Base-by-base conservation (phyloP, 1,140 invertebrate species). In the Mesaphorura yosii region DNA sequence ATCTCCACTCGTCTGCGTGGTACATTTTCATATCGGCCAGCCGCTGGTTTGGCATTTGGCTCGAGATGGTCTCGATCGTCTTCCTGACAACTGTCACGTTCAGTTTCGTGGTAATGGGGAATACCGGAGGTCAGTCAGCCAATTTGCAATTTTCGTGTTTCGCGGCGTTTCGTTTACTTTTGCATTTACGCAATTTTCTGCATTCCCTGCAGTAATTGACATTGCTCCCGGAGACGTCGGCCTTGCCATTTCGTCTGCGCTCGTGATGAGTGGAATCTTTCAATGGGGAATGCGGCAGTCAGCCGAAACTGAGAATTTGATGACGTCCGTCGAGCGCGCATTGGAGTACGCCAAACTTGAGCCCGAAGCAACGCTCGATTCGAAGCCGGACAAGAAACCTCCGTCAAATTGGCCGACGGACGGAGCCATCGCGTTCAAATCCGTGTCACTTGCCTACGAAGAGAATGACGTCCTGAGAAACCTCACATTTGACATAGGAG, bases 271-370 rank as follows among this genome's bases (percentile, higher is more conserved):
- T 7, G 57, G 57, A 19, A 52, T 34, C 25, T 48, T 91, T 51
- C 87, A 91, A 66, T 83, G 83, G 71, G 85, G 84, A 12, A 81
- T 91, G 48, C 75, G 85, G 42, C 84, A 89, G 67, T 53, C 53
- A 1, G 81, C 86, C 0, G 87, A 91, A 68, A 79, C 85, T 1
- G 76, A 91, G 60, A 87, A 84, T 66, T 78, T 79, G 60, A 87
- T 87, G 83, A 86, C 83, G 23, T 80, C 81, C 12, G 84, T 86
- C 5, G 83, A 87, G 68, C 74, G 84, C 64, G 79, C 86, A 25
- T 64, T 84, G 49, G 83, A 86, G 64, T 87, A 85, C 63, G 79
- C 76, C 10, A 69, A 75, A 41, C 72, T 86, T n/a, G 64, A 66
- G 37, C 40, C 57, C 20, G 60, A 63, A 57, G 57, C 60, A 0